Conservation (phyloP, 2,888 invertebrate genomes). For the Synergus japonicus region DNA sequence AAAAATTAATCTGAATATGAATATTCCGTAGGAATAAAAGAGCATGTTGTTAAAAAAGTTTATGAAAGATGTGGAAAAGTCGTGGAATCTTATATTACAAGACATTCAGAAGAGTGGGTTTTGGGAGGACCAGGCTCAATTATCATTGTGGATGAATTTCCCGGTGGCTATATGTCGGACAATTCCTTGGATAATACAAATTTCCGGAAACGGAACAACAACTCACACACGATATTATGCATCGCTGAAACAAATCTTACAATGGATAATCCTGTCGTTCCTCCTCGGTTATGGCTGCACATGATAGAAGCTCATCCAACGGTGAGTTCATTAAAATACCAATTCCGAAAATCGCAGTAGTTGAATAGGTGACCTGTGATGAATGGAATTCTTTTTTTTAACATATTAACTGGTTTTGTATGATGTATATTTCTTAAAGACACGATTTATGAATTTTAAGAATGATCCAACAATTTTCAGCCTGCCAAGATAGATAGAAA, state of each 20-base stretch:
- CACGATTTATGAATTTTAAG: constrained; percentile 35
- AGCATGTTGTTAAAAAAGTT: constrained; percentile 79
- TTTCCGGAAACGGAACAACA: constrained; percentile 78
- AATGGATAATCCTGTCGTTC: constrained; percentile 67
- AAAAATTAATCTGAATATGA: constrained; percentile 26
- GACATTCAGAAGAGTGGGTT: constrained; percentile 78
- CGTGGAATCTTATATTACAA: constrained; percentile 77
- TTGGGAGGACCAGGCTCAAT: constrained; percentile 82
- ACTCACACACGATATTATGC: constrained; percentile 82
- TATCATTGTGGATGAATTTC: constrained; percentile 83
- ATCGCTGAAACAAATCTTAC: constrained; percentile 80
- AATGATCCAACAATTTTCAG: constrained; percentile 50
- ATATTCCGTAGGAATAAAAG: constrained; percentile 79
- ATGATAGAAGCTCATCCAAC: constrained; percentile 71
- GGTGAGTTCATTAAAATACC: constrained; percentile 53
- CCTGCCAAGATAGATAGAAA: constrained; percentile 62
- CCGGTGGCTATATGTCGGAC: constrained; percentile 81
- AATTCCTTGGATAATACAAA: constrained; percentile 78
- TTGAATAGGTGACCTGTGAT: too few species aligned
- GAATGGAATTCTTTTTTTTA: background rate
- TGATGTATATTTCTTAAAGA: background rate
- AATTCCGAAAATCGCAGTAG: too few species aligned
- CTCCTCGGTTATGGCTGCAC: constrained; percentile 77
- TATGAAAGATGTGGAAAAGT: constrained; percentile 81
- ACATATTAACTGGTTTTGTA: background rate